Evolutionary conservation across 2,113 vertebrate species (phyloP), one percentile per base, ranked within the genome.

Genomic region (Gambusia affinis): DNA sequence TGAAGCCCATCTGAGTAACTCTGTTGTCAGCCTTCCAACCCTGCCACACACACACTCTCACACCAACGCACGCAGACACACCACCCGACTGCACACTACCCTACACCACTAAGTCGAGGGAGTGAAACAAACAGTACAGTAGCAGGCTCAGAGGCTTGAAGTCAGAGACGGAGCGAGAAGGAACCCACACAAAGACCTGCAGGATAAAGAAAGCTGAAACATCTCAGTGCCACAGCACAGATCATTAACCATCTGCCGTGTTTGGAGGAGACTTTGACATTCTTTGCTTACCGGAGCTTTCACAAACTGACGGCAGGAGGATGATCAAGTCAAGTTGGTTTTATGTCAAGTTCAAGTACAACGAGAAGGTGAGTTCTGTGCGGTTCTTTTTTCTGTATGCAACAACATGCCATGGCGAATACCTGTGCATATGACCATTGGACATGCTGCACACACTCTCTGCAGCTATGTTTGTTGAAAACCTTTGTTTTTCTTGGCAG

Each of bases 261-360:
- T 85, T 70, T 69, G 75, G 79, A 72, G 29, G 81, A 75, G 22
- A 77, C 65, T 37, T 12, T 4, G 84, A 61, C 31, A 71, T 75
- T 3, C 24, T 73, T 70, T 75, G 73, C 44, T 75, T 64, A 0
- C 4, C 47, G 75, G 51, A 72, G 47, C 33, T 65, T 61, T 63
- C 62, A 14, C 84, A 84, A 69, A 69, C 86, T 73, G 78, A 75
- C 78, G 82, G 87, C 37, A 87, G 92, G 60, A 96, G 83, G n/a
- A 99, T 99, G 98, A 98, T 99, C 94, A 99, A 97, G 93, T 99
- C 98, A 42, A 98, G 96, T 86, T 99, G 98, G 98, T 99, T 99
- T 93, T 98, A 97, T 88, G 97, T 99, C 92, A 99, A 97, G 93
- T 99, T 99, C 95, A 98, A 98, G 91, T 97, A 97, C 83, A 96